phyloP scores from a whole-genome alignment of 2,113 vertebrate genomes.

The Megaceryle maxima region DNA sequence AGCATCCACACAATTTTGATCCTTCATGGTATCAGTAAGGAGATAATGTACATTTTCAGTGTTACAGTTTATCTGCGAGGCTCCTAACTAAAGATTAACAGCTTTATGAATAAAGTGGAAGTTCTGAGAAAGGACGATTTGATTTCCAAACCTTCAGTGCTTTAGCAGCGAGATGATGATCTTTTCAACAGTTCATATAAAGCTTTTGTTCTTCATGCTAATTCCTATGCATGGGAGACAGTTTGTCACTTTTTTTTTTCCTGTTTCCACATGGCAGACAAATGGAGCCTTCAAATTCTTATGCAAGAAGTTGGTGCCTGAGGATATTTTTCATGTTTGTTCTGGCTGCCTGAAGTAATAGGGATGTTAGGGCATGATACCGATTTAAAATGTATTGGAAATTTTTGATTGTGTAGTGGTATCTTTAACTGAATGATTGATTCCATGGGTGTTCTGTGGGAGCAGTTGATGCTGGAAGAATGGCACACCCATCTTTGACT shows the following conservation, averaged over 20 bases:
- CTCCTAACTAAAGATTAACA: neutral
- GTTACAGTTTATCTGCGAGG: neutral
- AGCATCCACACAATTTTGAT: neutral
- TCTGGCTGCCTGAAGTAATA: neutral
- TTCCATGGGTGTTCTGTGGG: neutral
- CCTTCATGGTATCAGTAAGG: neutral
- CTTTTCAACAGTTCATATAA: neutral
- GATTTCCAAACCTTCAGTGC: neutral
- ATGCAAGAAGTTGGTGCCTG: neutral
- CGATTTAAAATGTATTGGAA: neutral
- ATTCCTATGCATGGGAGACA: neutral
- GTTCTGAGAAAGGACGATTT: neutral
- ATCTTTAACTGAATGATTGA: neutral
- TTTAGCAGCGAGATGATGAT: neutral
- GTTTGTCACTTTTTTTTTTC: constrained; percentile 1
- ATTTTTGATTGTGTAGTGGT: neutral
- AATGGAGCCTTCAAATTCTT: neutral
- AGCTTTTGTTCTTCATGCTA: neutral
- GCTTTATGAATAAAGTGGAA: neutral
- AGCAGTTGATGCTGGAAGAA: neutral
- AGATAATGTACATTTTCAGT: neutral
- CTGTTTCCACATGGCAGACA: neutral
- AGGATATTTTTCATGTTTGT: neutral
- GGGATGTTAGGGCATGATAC: neutral
- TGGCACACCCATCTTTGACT: neutral